Conservation (phyloP, 2,797 vertebrate species). For the Chrosomus eos region DNA sequence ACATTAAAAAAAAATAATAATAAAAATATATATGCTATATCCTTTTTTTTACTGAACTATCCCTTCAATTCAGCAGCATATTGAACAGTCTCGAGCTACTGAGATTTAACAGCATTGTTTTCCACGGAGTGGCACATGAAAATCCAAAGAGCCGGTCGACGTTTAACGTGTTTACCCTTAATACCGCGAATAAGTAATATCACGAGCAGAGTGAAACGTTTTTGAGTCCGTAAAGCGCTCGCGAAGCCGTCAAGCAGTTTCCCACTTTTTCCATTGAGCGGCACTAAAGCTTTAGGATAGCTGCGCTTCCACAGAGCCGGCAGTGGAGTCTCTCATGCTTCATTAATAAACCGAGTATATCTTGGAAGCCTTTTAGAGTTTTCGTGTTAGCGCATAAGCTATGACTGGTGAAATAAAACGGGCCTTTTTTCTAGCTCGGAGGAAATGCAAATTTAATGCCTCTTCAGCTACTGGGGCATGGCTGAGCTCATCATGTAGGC, state of each 20-base stretch:
- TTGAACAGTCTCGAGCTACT: not conserved
- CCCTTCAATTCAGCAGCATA: not conserved
- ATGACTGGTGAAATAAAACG: conserved; percentile 40
- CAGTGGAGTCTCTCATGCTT: conserved; percentile 33
- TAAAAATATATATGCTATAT: too few relatives aligned
- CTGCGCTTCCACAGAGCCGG: conserved; percentile 20
- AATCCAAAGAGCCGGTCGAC: not conserved
- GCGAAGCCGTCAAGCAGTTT: conserved; percentile 76
- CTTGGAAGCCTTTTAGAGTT: conserved; percentile 42
- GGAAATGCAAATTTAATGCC: conserved; percentile 37
- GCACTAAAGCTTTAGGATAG: conserved; percentile 86
- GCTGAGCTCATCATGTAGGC: not conserved
- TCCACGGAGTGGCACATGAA: not conserved
- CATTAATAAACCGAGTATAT: conserved; percentile 42
- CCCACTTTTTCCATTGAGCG: conserved; percentile 88
- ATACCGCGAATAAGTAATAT: not conserved
- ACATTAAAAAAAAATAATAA: not conserved
- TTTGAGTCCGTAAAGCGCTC: not conserved
- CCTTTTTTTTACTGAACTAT: not conserved
- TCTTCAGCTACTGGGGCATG: conserved; percentile 19
- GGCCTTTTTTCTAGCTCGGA: conserved; percentile 16
- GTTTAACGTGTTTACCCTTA: not conserved
- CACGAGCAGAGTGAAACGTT: not conserved
- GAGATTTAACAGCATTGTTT: not conserved
- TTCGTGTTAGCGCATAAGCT: conserved; percentile 38